A percentile compares a stretch with the other conserved stretches of the same genome.
These are phyloP conservation scores for Myrmecophaga tridactyla DNA, from an alignment of 2,113 vertebrate species.

Conservation along the genomic window DNA sequence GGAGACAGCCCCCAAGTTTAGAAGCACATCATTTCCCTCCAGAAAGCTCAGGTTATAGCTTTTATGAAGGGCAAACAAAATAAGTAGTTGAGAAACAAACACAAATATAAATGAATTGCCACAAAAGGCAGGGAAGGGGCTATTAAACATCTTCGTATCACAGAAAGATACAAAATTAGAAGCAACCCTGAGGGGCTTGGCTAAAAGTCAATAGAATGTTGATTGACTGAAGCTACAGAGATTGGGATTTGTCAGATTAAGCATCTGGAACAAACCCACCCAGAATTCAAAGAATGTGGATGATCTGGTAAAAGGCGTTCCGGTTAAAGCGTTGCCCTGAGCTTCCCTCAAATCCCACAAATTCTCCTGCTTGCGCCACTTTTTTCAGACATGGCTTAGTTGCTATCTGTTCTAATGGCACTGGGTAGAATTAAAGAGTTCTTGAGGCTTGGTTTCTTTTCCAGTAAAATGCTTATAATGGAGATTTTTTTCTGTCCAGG, in stretches of 20 bases:
- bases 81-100: slow-evolving; percentile 3
- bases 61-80: slow-evolving; percentile 3
- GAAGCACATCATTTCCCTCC: slow-evolving; percentile 22
- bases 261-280: not conserved
- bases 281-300: not conserved
- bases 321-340: not conserved
- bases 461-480: not conserved
- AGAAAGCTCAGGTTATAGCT: not conserved
- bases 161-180: not conserved
- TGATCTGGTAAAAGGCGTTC: not conserved
- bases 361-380: not conserved
- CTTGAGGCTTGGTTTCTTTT: not conserved
- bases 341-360: not conserved
- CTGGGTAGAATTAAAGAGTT: not conserved
- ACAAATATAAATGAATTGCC: not conserved
- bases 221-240: not conserved
- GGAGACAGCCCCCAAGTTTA: slow-evolving; percentile 45
- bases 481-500: not conserved
- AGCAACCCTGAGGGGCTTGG: not conserved
- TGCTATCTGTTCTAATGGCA: not conserved
- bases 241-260: not conserved
- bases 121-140: not conserved
- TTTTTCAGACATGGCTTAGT: not conserved
- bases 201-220: not conserved
- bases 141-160: not conserved